A percentile compares a stretch with the other conserved stretches of the same genome.
Conservation (phyloP, 2,888 invertebrate genomes). For the Papilio elwesi region DNA sequence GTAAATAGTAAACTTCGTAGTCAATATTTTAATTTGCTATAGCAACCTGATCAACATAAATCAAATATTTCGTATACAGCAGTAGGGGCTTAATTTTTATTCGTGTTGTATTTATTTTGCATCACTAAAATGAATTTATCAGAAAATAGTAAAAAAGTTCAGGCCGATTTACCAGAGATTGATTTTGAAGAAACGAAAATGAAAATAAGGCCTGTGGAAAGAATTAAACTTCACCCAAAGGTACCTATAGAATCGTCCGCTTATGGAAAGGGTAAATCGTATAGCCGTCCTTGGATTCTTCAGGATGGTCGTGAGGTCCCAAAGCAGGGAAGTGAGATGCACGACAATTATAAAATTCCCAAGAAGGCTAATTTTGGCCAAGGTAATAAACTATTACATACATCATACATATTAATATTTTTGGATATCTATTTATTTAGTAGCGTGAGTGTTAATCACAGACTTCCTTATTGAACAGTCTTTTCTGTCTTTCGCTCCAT, state of each 20-base stretch:
- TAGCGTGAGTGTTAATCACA: no score
- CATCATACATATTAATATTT: conserved; percentile 1
- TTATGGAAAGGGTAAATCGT: conserved; percentile 71
- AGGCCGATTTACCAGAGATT: conserved; percentile 70
- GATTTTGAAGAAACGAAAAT: conserved; percentile 56
- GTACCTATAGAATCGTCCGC: conserved; percentile 71
- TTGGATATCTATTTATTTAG: no score
- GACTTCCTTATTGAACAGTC: no score
- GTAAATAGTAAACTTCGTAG: neutral
- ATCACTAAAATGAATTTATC: conserved; percentile 51
- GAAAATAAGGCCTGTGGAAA: conserved; percentile 70
- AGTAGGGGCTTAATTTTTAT: neutral
- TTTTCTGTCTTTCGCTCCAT: no score
- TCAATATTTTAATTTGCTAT: conserved; percentile 13
- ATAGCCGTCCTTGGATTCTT: conserved; percentile 75
- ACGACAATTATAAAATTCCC: conserved; percentile 60
- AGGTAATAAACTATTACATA: conserved; percentile 52
- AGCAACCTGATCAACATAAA: conserved; percentile 14
- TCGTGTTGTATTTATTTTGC: conserved; percentile 5
- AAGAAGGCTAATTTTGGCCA: conserved; percentile 58
- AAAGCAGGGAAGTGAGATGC: conserved; percentile 73
- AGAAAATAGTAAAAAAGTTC: conserved; percentile 53
- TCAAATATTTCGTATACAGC: neutral
- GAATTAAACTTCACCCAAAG: conserved; percentile 71
- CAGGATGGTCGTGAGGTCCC: conserved; percentile 72